A percentile compares a stretch with the other conserved stretches of the same genome.
These are phyloP conservation scores for Todiramphus chloris DNA, from an alignment of 2,113 vertebrate genomes.

Conservation along the genomic window DNA sequence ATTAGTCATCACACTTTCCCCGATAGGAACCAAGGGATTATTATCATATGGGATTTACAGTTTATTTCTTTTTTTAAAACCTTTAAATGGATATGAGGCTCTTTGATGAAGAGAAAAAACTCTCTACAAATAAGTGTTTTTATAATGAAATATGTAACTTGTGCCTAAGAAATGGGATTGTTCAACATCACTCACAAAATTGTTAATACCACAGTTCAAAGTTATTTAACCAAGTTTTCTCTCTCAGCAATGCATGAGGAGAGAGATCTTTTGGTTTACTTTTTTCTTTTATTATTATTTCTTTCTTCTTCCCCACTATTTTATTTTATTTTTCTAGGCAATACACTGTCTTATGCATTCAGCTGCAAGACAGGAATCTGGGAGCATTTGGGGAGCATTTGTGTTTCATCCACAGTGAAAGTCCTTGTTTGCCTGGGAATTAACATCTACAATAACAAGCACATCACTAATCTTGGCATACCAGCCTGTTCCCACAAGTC, in stretches of 20 bases:
- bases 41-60: neutral
- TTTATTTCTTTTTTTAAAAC: neutral
- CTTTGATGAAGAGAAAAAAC: neutral
- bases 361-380: neutral
- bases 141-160: neutral
- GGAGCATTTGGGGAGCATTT: neutral
- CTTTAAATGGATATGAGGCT: neutral
- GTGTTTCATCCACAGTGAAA: neutral
- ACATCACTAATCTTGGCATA: neutral
- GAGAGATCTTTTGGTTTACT: neutral
- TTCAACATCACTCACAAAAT: neutral
- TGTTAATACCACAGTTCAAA: neutral
- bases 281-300: neutral
- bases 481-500: neutral
- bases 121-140: neutral
- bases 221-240: neutral
- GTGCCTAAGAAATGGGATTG: neutral
- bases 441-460: neutral
- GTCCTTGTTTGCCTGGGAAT: neutral
- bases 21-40: neutral
- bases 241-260: neutral
- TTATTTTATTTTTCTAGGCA: neutral
- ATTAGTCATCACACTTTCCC: neutral
- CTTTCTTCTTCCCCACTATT: neutral
- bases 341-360: neutral